Evolutionary conservation across 2,113 vertebrate genomes (phyloP).

Genomic region (Galeopterus variegatus): DNA sequence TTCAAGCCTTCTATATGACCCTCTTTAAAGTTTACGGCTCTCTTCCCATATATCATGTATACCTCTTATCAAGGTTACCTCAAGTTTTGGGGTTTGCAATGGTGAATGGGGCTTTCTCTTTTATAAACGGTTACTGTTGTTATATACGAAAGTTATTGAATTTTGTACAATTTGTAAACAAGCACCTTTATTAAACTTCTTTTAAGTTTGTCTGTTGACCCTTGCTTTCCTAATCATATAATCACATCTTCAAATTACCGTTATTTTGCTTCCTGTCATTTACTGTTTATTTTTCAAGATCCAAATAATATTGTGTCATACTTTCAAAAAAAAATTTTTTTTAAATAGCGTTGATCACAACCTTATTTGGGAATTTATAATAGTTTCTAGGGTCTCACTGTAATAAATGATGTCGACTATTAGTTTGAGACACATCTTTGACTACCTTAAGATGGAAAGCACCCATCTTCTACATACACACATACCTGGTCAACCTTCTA

Average conservation of each 20-base stretch:
- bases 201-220: background rate
- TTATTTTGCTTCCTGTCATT: slow-evolving; percentile 32
- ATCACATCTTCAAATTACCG: background rate
- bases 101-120: background rate
- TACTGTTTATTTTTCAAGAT: background rate
- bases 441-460: background rate
- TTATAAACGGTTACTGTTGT: background rate
- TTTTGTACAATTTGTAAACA: background rate
- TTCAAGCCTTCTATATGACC: background rate
- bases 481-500: too few species aligned
- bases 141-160: background rate
- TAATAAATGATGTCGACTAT: background rate
- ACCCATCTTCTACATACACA: background rate
- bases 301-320: background rate
- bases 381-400: background rate
- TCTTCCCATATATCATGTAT: background rate
- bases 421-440: background rate
- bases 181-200: background rate
- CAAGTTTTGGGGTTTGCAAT: background rate
- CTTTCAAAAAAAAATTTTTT: background rate
- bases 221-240: background rate
- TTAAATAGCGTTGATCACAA: background rate
- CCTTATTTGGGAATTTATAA: background rate
- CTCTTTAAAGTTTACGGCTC: background rate
- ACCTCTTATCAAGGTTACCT: background rate